Conservation (phyloP, 2,888 invertebrate genomes). For the Sacculina carcini region DNA sequence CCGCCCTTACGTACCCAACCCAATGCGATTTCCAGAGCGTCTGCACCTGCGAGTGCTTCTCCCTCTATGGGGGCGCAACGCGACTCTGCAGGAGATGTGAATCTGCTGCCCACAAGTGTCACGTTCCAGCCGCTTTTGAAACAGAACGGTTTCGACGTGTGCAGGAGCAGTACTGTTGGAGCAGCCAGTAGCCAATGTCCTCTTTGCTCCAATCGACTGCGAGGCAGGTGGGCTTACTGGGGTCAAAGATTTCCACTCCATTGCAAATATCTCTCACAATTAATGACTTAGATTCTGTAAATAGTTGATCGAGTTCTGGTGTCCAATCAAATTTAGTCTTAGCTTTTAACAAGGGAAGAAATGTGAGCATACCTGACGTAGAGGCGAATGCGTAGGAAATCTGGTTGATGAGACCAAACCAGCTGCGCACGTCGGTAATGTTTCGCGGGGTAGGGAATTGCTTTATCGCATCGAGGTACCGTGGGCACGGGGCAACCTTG, state of each 20-base stretch:
- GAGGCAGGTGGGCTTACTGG: neutral
- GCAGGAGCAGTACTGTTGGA: constrained; percentile 1
- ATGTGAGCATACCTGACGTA: neutral
- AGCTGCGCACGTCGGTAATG: neutral
- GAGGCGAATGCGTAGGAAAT: constrained; percentile 4
- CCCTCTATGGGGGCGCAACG: neutral
- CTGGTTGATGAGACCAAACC: too few species aligned
- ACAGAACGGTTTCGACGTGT: neutral
- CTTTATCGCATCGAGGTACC: neutral
- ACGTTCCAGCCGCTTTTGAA: neutral
- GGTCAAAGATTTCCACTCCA: too few species aligned
- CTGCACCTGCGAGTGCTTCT: neutral
- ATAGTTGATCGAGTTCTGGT: neutral
- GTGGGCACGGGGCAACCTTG: neutral
- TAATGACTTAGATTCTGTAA: constrained; percentile 5
- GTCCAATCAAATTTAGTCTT: neutral
- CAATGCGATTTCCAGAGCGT: neutral
- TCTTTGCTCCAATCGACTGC: constrained; percentile 2
- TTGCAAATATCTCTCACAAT: too few species aligned
- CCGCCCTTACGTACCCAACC: too few species aligned
- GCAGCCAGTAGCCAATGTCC: constrained; percentile 3
- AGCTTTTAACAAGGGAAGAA: constrained; percentile 1
- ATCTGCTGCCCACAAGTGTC: neutral
- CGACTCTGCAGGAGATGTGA: neutral
- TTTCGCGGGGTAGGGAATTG: neutral